Percentiles rank a stretch among this genome's conserved stretches.
Evolutionary conservation across 2,113 vertebrate species (phyloP).

Genomic region (Trogon melanurus): DNA sequence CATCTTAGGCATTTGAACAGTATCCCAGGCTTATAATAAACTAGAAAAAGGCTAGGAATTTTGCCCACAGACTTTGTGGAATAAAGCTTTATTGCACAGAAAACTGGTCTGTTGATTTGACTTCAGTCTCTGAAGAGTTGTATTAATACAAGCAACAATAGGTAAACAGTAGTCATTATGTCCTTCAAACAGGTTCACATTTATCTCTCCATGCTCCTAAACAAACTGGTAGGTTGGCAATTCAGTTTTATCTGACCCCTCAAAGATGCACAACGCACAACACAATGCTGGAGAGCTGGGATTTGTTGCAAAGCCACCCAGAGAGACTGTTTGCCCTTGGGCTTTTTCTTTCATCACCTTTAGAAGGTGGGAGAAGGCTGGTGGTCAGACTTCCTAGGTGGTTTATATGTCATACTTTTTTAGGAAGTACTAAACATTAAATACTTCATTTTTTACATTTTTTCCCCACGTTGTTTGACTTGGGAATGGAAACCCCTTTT

Average conservation of each 20-base stretch:
- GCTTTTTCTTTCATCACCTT: not conserved
- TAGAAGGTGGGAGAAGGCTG: not conserved
- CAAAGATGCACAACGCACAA: not conserved
- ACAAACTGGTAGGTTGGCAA: not conserved
- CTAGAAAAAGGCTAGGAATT: not conserved
- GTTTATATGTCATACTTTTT: not conserved
- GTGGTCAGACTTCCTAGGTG: constrained; percentile 18
- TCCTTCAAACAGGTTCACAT: not conserved
- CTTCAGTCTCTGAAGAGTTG: not conserved
- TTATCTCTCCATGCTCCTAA: not conserved
- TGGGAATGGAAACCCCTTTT: constrained; percentile 20
- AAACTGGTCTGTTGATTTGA: not conserved
- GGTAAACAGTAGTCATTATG: not conserved
- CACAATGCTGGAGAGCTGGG: not conserved
- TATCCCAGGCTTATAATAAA: not conserved
- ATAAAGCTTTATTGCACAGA: not conserved
- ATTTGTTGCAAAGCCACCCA: constrained; percentile 14
- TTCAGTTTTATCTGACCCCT: not conserved
- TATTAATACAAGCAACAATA: not conserved
- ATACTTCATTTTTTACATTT: not conserved
- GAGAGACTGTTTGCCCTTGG: not conserved
- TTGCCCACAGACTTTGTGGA: not conserved
- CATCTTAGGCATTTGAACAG: not conserved
- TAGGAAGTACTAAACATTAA: constrained; percentile 20
- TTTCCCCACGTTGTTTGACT: constrained; percentile 18